Conservation (phyloP, 2,888 invertebrate species). For the Sepiola atlantica region DNA sequence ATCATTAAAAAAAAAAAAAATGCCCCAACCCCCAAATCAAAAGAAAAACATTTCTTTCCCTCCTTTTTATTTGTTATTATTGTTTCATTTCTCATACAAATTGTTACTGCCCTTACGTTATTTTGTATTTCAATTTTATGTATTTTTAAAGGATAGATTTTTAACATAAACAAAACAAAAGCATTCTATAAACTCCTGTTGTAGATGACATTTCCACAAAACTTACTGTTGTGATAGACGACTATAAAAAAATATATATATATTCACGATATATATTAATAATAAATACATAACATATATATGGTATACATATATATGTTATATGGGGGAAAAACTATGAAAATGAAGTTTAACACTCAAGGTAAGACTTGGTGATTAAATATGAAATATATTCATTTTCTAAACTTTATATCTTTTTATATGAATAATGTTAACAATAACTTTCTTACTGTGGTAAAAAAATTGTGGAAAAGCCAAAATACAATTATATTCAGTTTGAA, state of each 20-base stretch:
- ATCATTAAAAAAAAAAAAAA: not conserved
- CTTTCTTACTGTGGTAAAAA: not conserved
- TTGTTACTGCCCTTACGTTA: not conserved
- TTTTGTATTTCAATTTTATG: not conserved
- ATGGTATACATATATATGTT: not conserved
- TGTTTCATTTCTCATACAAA: constrained; percentile 32
- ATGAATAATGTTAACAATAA: constrained; percentile 32
- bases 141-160: not conserved
- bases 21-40: not conserved
- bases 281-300: not conserved
- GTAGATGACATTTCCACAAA: not conserved
- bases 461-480: not conserved
- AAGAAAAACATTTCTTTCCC: not conserved
- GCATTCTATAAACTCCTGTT: not conserved
- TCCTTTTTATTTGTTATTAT: not conserved
- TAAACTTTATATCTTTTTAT: not conserved
- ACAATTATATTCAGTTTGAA: not conserved
- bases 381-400: constrained; percentile 4
- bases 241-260: not conserved
- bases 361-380: not conserved
- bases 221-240: not conserved
- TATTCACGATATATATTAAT: not conserved
- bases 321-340: not conserved
- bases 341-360: constrained; percentile 15
- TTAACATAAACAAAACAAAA: not conserved